Base-by-base conservation (phyloP, 2,888 invertebrate genomes). In the Nyleta sp. region DNA sequence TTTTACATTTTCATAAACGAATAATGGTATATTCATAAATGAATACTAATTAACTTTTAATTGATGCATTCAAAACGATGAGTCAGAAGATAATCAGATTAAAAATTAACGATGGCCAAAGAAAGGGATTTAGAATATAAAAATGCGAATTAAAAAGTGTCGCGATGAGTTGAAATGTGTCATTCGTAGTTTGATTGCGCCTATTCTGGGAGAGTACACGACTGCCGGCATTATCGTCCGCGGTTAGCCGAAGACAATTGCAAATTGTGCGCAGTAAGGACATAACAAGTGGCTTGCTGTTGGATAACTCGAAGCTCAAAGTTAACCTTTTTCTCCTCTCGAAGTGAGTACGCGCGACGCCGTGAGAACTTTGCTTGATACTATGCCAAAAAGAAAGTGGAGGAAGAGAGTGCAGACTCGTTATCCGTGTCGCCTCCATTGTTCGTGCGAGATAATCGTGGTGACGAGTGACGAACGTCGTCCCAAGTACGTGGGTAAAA, bases 371-470 rank as follows among this genome's bases (percentile, higher is more conserved):
- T 57, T 1, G 35, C 64, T 62, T 53, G 71, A 42, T 53, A 11
- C 40, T 18, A 5, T 33, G 46, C 62, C 53, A 57, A 33, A 72
- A 72, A 72, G 72, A 48, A 55, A 50, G 65, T 18, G 42, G 13
- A 57, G 53, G 57, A 64, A 48, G 57, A 55, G 72, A 57, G 59
- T 35, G 73, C 73, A 48, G 71, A 64, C 73, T 73, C 59, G 73
- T 73, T 65, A 65, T 44, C 53, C 71, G 60, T 71, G 52, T 62
- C 55, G 73, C 48, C 48, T 20, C 17, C 20, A 72, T 72, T 72
- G 72, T 72, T 57, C 64, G 64, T 48, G 64, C 72, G 59, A 55
- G 72, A 72, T 72, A 72, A 71, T 71, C 60, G 60, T 33, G 52
- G 53, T 71, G 71, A 60, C 60, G 38, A 60, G 62, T 60, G 60